phyloP scores from a whole-genome alignment of 2,113 vertebrate genomes.

The Fulica atra region DNA sequence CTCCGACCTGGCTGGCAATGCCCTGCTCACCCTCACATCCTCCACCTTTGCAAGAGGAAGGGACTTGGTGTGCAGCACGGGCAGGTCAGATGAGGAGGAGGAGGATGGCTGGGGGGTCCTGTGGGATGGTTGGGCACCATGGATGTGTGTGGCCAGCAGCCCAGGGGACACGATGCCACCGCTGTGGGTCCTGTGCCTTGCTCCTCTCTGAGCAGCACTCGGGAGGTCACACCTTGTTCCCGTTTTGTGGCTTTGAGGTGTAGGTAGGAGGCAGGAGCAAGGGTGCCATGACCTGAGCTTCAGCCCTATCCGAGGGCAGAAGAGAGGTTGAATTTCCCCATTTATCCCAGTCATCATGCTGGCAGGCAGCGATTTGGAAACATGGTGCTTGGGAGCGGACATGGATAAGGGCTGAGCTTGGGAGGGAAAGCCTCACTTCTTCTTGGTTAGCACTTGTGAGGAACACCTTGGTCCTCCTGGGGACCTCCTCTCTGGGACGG shows the following conservation, averaged over 20 bases:
- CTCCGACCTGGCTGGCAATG: accelerated
- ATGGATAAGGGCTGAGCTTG: not conserved
- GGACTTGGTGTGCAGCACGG: not conserved
- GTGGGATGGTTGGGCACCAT: accelerated
- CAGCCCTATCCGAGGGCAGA: not conserved
- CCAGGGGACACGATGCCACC: accelerated
- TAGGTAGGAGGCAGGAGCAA: not conserved
- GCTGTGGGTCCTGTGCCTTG: accelerated
- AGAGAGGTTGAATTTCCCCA: too few relatives aligned
- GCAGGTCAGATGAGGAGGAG: not conserved
- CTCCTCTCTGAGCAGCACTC: not conserved
- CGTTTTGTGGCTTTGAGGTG: not conserved
- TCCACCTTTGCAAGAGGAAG: not conserved
- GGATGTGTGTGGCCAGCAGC: not conserved
- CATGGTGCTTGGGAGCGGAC: not conserved
- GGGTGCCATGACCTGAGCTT: not conserved
- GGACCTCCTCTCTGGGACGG: not conserved
- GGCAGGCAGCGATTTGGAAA: not conserved
- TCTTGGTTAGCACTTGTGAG: not conserved
- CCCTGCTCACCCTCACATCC: not conserved
- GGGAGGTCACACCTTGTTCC: not conserved
- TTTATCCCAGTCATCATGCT: not conserved
- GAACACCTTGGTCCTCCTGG: not conserved
- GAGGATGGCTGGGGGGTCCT: not conserved
- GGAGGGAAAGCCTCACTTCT: not conserved